Conservation (phyloP, 2,888 invertebrate species). For the Homarus gammarus region DNA sequence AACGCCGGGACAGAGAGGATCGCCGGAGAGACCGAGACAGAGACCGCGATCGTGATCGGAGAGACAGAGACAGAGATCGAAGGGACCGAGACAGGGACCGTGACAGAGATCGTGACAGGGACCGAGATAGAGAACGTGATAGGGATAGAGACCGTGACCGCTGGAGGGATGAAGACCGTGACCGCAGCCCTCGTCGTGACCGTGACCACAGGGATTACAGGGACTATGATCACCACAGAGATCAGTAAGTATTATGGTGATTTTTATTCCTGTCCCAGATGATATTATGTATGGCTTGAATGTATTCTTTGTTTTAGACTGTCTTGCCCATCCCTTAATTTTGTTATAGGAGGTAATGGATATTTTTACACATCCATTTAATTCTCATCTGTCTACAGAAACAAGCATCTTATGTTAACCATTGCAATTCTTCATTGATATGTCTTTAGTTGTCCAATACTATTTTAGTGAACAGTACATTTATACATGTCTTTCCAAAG, state of each 20-base stretch:
- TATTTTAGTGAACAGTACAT: no score
- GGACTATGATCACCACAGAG: constrained; percentile 64
- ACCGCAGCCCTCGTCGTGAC: constrained; percentile 62
- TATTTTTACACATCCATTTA: no score
- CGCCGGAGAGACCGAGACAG: constrained; percentile 68
- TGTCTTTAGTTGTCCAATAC: no score
- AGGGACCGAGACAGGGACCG: constrained; percentile 62
- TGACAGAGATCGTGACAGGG: constrained; percentile 60
- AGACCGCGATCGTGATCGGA: constrained; percentile 65
- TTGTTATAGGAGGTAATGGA: no score
- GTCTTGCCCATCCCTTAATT: background rate
- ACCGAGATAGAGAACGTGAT: constrained; percentile 51
- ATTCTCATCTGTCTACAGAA: no score
- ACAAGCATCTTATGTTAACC: no score
- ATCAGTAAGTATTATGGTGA: constrained; percentile 38
- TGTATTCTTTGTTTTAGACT: background rate
- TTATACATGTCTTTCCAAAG: no score
- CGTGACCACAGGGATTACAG: constrained; percentile 66
- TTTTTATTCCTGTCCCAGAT: background rate
- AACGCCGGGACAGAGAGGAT: constrained; percentile 70
- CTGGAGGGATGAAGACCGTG: constrained; percentile 66
- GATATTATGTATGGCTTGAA: background rate
- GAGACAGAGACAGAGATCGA: constrained; percentile 67
- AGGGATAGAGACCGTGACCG: constrained; percentile 67
- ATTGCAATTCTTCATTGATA: no score